Base-by-base conservation (phyloP, 2,888 invertebrate species). In the Thymelicus acteon region DNA sequence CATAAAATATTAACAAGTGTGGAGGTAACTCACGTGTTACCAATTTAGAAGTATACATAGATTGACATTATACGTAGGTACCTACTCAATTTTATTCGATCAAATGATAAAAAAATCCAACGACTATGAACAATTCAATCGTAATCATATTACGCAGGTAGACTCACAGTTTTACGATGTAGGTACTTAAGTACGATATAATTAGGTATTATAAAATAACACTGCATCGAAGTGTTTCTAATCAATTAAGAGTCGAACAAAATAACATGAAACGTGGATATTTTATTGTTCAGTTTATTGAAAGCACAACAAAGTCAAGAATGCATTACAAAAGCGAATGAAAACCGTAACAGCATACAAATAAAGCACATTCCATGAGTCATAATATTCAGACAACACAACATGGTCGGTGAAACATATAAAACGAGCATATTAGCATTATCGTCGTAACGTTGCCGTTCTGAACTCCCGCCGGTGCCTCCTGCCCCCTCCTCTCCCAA, bases 391-490 rank as follows among this genome's bases (percentile, higher is more conserved):
- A 71, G 61, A 60, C 68, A 61, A 66, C 71, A 69, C 63, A 82
- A 77, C 75, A 80, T 71, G 60, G 79, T 82, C 80, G 80, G 80
- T 83, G 80, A 83, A 81, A 84, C 78, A 81, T 77, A 81, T 81
- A 78, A 78, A 77, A 79, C 75, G 78, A 80, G 79, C 82, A 84
- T 85, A 85, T 86, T 84, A 85, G 84, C 84, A 87, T 88, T 88
- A 89, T 80, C 78, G 76, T 82, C 79, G 86, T 85, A 82, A 85
- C 85, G 85, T 89, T 88, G 88, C 85, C 86, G 85, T 79, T 83
- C 81, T 82, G 86, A 82, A 82, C 89, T 87, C 90, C 90, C 89
- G 86, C 83, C 84, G 84, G 86, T 79, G 86, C 89, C 89, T 86
- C 90, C 85, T 84, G 83, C 89, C 88, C 84, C 87, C 88, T 79